Conservation (phyloP, 1,140 invertebrate genomes). For the Orussus abietinus region DNA sequence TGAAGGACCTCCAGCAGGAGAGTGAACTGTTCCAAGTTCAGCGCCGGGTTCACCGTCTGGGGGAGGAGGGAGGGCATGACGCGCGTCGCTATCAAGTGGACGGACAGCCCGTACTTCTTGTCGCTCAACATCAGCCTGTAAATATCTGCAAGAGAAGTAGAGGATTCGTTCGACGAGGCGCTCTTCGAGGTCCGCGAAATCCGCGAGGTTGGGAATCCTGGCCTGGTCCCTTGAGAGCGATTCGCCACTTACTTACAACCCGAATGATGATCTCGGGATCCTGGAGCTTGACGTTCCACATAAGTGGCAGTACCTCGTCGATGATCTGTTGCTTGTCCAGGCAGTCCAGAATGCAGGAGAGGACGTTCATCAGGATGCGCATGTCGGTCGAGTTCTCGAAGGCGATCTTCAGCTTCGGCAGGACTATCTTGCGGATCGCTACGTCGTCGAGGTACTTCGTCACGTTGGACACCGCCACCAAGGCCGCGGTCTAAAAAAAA, state of each 20-base stretch:
- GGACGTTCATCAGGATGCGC: conserved; percentile 71
- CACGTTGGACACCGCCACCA: conserved; percentile 83
- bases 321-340: conserved; percentile 85
- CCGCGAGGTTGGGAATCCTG: too few relatives aligned
- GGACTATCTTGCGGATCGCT: conserved; percentile 74
- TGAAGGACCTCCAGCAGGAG: conserved; percentile 84
- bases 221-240: too few relatives aligned
- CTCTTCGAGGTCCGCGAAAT: too few relatives aligned
- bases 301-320: conserved; percentile 86
- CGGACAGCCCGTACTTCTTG: conserved; percentile 86
- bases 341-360: conserved; percentile 75
- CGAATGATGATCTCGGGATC: conserved; percentile 78
- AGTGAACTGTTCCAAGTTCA: conserved; percentile 88
- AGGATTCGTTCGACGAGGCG: too few relatives aligned
- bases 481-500: conserved; percentile 72
- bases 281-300: conserved; percentile 81
- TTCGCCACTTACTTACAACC: conserved; percentile 79
- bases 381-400: conserved; percentile 80
- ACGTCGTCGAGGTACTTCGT: conserved; percentile 81
- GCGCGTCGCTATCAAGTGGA: conserved; percentile 89
- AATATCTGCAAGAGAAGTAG: conserved; percentile 66
- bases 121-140: conserved; percentile 89
- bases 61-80: conserved; percentile 91
- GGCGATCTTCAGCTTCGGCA: conserved; percentile 83
- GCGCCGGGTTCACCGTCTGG: conserved; percentile 84